Evolutionary conservation across 2,797 vertebrate genomes (phyloP).

Genomic region (Poeciliopsis gracilis): DNA sequence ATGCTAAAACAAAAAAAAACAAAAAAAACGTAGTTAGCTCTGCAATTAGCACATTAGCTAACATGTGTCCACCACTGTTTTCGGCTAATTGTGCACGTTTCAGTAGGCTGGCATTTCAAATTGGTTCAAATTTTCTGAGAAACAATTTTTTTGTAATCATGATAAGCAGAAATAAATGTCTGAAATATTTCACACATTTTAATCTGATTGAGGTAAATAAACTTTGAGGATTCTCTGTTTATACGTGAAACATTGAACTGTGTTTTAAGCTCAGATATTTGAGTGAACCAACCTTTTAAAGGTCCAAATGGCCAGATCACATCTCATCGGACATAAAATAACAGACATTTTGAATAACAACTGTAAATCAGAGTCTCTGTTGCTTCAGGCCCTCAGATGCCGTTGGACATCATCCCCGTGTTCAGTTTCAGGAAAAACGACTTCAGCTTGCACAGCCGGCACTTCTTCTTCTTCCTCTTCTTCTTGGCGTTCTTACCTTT

Average conservation of each 20-base stretch:
- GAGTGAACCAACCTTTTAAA: neutral
- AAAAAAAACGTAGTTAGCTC: too few species aligned
- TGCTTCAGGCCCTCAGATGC: slow-evolving; percentile 76
- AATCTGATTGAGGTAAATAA: neutral
- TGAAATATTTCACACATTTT: neutral
- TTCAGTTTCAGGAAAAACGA: slow-evolving; percentile 93
- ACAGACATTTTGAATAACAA: neutral
- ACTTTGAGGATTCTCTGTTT: neutral
- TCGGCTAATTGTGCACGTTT: neutral
- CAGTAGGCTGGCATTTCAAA: neutral
- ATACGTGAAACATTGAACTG: neutral
- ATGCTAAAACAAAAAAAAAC: too few species aligned
- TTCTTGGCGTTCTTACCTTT: slow-evolving; percentile 72
- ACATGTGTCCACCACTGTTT: neutral
- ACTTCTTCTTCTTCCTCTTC: slow-evolving; percentile 75
- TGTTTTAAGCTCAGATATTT: neutral
- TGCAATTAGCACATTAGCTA: too few species aligned
- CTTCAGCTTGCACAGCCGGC: slow-evolving; percentile 90
- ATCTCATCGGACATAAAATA: neutral
- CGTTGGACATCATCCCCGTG: slow-evolving; percentile 89
- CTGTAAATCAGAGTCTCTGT: neutral
- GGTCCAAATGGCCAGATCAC: neutral
- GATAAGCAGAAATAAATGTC: neutral
- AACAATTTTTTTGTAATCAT: neutral
- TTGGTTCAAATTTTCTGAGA: neutral